Base-by-base conservation (phyloP, 2,113 vertebrate genomes). In the Zingel zingel region DNA sequence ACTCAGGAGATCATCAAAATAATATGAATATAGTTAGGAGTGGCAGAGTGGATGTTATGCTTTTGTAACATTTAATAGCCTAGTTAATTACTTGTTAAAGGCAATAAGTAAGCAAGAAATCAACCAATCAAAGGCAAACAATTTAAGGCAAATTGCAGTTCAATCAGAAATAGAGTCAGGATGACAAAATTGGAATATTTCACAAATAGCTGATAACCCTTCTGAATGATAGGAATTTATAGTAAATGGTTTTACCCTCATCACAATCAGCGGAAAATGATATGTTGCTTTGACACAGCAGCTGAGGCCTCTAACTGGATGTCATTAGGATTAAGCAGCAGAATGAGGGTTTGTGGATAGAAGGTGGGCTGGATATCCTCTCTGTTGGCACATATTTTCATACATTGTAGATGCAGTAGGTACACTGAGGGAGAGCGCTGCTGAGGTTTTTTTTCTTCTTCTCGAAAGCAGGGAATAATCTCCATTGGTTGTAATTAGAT, bases 391-490 rank as follows among this genome's bases (percentile, higher is more conserved):
- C 76, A 88, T 83, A 86, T 75, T 77, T 77, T 71, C 51, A 78
- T 62, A 88, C 70, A 80, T 74, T 81, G 89, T 73, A 65, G 51
- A 74, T 75, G 73, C 61, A 54, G 59, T 51, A 77, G 80, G 75
- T 77, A 27, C 71, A 79, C 27, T 43, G 47, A 70, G 56, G 36
- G 68, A 77, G 62, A 87, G 66, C 8, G 2, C 23, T 6, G 19
- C 2, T 6, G 64, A 74, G 30, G 19, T 1, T 43, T 39, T 59
- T 62, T 27, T 66, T 65, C n/a, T 27, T 27, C 27, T 57, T 12
- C 27, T 14, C n/a, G 21, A 91, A 93, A 92, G 86, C 87, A 89
- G 71, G 89, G 93, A 90, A 94, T 92, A 94, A 93, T 90, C 93
- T 87, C 88, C 80, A 91, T 93, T 90, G 76, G 81, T 85, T 87